Conservation (phyloP, 1,140 invertebrate species). For the Drosophila novamexicana region DNA sequence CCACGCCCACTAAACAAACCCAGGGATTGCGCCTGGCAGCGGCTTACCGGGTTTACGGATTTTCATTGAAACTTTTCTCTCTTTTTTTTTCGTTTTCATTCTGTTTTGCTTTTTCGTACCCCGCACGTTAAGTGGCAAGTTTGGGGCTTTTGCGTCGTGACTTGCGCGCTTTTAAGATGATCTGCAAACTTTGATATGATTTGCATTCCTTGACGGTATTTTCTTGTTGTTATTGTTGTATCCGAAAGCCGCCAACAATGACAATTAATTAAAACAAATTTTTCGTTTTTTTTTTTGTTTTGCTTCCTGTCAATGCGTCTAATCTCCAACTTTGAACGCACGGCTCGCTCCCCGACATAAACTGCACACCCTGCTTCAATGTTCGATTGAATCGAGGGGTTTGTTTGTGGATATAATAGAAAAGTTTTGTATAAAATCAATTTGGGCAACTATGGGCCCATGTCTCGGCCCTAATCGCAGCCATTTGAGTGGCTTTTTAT, state of each 20-base stretch:
- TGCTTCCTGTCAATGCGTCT: conserved; percentile 21
- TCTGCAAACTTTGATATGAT: conserved; percentile 49
- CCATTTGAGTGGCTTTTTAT: conserved; percentile 73
- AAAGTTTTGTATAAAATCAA: conserved; percentile 79
- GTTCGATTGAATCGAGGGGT: neutral
- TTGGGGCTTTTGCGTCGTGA: conserved; percentile 53
- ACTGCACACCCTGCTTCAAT: neutral
- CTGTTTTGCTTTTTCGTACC: conserved; percentile 6
- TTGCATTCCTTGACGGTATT: conserved; percentile 31
- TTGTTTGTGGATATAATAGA: conserved; percentile 42
- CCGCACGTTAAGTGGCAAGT: conserved; percentile 54
- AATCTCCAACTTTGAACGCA: conserved; percentile 33
- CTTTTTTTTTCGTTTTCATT: neutral
- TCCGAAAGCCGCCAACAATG: conserved; percentile 63
- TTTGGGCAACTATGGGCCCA: conserved; percentile 47
- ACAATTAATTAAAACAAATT: conserved; percentile 76
- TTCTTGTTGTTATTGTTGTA: conserved; percentile 48
- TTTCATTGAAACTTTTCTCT: conserved; percentile 29
- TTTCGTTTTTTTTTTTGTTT: conserved; percentile 15
- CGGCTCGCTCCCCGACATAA: neutral
- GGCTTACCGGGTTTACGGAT: conserved; percentile 37
- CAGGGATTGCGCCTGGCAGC: neutral
- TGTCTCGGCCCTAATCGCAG: conserved; percentile 40
- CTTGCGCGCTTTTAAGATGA: conserved; percentile 54
- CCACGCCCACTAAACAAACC: conserved; percentile 24